Percentiles rank a stretch among this genome's conserved stretches.
These are phyloP conservation scores for Aplodontia rufa DNA, from an alignment of 2,113 vertebrate genomes.

Conservation along the genomic window DNA sequence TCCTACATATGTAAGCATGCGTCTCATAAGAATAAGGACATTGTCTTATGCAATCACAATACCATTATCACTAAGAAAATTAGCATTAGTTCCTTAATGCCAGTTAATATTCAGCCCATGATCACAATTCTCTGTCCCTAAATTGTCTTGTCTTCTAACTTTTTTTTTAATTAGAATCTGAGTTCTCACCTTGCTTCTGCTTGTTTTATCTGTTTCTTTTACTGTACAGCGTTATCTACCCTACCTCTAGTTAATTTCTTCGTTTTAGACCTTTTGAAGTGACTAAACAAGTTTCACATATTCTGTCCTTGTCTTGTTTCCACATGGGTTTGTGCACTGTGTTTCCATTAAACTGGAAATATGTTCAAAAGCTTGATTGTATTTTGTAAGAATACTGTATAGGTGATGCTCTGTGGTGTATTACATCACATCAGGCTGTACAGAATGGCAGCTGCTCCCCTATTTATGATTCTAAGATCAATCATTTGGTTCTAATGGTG, in stretches of 20 bases:
- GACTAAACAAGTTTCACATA: neutral
- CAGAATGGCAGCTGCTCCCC: neutral
- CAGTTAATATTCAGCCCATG: neutral
- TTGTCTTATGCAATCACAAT: neutral
- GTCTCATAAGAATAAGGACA: neutral
- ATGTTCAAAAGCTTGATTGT: neutral
- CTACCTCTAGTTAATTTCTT: neutral
- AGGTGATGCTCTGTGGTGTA: neutral
- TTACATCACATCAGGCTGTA: neutral
- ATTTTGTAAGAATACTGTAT: neutral
- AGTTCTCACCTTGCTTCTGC: neutral
- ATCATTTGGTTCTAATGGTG: neutral
- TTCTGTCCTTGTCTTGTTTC: conserved; percentile 4
- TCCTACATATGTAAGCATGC: neutral
- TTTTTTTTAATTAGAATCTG: neutral
- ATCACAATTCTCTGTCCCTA: neutral
- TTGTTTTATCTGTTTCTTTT: neutral
- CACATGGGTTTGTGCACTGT: neutral
- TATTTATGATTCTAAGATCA: neutral
- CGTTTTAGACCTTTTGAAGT: neutral
- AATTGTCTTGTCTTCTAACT: neutral
- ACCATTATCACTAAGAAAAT: neutral
- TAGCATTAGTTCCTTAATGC: neutral
- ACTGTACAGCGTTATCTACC: neutral
- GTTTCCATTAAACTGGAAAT: neutral